Evolutionary conservation across 2,888 invertebrate species (phyloP).

Genomic region (Tenthredo notha): DNA sequence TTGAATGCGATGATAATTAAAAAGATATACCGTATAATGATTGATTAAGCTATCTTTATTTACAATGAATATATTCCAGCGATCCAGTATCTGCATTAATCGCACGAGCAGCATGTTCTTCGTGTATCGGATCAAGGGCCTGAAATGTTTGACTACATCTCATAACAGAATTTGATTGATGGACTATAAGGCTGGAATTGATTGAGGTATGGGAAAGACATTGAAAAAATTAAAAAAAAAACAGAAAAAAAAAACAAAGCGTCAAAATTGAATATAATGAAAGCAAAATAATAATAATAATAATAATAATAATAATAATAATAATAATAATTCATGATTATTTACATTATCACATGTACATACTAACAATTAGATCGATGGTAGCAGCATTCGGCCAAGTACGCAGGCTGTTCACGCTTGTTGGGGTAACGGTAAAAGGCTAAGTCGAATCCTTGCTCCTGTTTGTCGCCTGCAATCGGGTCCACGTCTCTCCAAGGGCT

Average conservation of each 20-base stretch:
- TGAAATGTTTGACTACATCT: conserved; percentile 20
- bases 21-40: background rate
- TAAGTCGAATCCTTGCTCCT: conserved; percentile 74
- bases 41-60: conserved; percentile 51
- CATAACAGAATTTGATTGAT: background rate
- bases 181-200: background rate
- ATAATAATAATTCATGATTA: background rate
- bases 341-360: conserved; percentile 12
- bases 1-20: background rate
- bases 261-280: background rate
- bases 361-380: conserved; percentile 48
- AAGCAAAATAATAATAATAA: background rate
- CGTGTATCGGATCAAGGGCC: conserved; percentile 7
- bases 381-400: conserved; percentile 32
- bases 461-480: conserved; percentile 74
- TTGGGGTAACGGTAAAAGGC: conserved; percentile 56
- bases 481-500: conserved; percentile 77
- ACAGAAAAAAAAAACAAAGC: too few species aligned
- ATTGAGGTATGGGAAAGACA: background rate
- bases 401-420: background rate
- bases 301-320: background rate
- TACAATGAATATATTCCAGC: conserved; percentile 47
- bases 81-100: conserved; percentile 22
- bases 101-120: background rate
- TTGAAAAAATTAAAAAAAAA: too few species aligned